These are phyloP conservation scores for Arremon brunneinucha DNA, from an alignment of 2,797 vertebrate genomes.

Conservation along the genomic window DNA sequence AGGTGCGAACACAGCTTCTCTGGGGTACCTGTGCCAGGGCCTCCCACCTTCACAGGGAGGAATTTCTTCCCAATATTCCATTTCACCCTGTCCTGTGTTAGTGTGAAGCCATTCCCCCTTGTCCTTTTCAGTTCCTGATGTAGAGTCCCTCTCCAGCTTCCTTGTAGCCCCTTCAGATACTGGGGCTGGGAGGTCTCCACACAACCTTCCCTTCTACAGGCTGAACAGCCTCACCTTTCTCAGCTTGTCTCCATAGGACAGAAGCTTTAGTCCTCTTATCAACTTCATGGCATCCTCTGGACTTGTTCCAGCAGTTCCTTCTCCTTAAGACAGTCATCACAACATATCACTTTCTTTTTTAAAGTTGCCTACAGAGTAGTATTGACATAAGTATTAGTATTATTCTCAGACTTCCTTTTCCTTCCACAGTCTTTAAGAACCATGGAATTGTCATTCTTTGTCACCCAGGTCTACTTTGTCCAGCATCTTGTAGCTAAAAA, in stretches of 20 bases:
- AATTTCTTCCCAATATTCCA: not conserved
- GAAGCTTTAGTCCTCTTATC: not conserved
- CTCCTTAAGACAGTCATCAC: not conserved
- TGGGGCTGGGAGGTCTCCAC: not conserved
- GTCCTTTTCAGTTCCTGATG: not conserved
- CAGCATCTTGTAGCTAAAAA: not conserved
- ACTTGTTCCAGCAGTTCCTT: not conserved
- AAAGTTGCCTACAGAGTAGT: not conserved
- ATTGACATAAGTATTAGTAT: not conserved
- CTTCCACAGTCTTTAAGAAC: not conserved
- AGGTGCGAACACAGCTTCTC: not conserved
- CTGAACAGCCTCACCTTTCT: not conserved
- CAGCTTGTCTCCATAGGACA: not conserved
- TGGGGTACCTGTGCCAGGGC: not conserved
- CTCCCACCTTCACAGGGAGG: not conserved
- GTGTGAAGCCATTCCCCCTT: not conserved
- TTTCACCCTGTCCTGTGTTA: not conserved
- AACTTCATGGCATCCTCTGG: accelerated
- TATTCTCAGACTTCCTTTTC: not conserved
- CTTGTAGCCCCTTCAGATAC: not conserved
- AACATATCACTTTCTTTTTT: not conserved
- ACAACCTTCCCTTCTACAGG: not conserved
- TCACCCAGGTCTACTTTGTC: not conserved
- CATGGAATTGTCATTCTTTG: not conserved
- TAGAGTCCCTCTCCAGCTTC: not conserved